Evolutionary conservation across 2,113 vertebrate species (phyloP), one percentile per base, ranked within the genome.

Genomic region (pig (Sus scrofa)): DNA sequence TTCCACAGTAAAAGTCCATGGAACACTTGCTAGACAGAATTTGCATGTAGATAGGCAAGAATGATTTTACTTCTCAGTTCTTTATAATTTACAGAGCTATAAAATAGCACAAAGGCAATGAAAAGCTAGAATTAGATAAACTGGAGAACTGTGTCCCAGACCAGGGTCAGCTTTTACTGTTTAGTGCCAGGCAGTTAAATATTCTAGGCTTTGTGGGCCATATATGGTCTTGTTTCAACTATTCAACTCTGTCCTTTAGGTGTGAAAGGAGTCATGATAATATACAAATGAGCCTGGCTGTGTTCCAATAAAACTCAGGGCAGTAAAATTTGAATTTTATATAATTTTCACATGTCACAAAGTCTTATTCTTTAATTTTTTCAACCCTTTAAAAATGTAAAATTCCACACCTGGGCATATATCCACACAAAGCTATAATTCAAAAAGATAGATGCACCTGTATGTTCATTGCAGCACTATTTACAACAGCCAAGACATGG

Each of bases 321-420:
- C 60, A 68, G 37, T 82, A 58, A 83, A 91, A 77, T 37, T 77
- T 37, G 75, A 24, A 78, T 89, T 84, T 50, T 39, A n/a, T 78
- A 22, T 84, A 26, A 67, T 92, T 92, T 75, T 82, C 37, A 88
- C 2, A 34, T 24, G 14, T 82, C 39, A 70, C 60, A 54, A 75
- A 82, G 39, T 68, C 30, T 10, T 75, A 12, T 75, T 67, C 27
- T n/a, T 54, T 34, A 13, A 16, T 68, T 75, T 86, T 78, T 54
- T 68, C 74, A 82, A 74, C 14, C 15, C 37, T 96, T 94, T 75
- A 52, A 74, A 82, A 58, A 52, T 82, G 73, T 85, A 52, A 71
- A 71, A 44, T 8, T 44, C 44, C 8, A 44, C 44, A 6, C 44
- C 44, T 44, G 44, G 44, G 44, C 8, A 8, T 44, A 44, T 44